Conservation (phyloP, 2,113 vertebrate genomes). For the Pachypanchax playfairii region DNA sequence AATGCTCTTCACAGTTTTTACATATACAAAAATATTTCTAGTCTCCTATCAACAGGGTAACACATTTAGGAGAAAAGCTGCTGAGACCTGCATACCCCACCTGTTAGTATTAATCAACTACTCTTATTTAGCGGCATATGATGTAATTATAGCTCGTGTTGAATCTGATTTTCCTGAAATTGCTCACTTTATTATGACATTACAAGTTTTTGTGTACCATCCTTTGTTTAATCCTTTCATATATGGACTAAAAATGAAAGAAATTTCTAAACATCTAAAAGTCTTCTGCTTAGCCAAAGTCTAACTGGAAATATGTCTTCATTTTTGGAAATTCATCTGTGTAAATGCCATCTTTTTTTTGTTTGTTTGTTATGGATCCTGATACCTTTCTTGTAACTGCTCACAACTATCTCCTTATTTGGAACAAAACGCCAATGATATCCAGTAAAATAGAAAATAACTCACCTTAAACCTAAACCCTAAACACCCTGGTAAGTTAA, state of each 20-base stretch:
- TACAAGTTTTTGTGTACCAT: constrained; percentile 20
- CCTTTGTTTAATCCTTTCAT: constrained; percentile 27
- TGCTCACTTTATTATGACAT: constrained; percentile 10
- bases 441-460: no score
- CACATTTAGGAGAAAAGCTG: constrained; percentile 10
- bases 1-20: constrained; percentile 8
- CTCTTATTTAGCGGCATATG: constrained; percentile 10
- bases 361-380: no score
- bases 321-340: no score
- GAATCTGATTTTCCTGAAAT: neutral
- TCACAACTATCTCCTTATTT: no score
- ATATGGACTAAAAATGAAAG: constrained; percentile 26
- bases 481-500: no score
- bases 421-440: no score
- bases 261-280: constrained; percentile 17
- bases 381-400: no score
- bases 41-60: neutral
- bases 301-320: no score
- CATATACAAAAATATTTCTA: constrained; percentile 10
- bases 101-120: constrained; percentile 29
- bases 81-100: constrained; percentile 31
- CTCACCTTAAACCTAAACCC: no score
- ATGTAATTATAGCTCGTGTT: neutral
- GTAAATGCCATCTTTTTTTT: no score
- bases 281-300: no score